phyloP scores from a whole-genome alignment of 2,888 invertebrate genomes.

The Acronicta psi region DNA sequence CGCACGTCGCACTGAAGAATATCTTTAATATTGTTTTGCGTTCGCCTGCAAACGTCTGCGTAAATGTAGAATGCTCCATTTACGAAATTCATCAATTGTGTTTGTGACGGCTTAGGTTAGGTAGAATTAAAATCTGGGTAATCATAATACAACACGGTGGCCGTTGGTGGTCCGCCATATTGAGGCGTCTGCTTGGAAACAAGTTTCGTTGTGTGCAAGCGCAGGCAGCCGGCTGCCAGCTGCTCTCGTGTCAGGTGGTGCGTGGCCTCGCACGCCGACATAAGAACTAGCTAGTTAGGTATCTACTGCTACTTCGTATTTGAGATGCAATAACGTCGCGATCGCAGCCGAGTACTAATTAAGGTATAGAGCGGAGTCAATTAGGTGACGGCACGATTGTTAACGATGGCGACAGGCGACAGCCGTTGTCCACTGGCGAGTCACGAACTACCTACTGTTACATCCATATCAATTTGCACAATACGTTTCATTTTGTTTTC shows the following conservation, averaged over 20 bases:
- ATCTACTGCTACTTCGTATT: slow-evolving; percentile 38
- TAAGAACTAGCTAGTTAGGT: slow-evolving; percentile 62
- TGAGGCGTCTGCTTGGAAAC: slow-evolving; percentile 83
- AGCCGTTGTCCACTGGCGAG: slow-evolving; percentile 48
- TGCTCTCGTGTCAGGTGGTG: slow-evolving; percentile 85
- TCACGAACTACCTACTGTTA: slow-evolving; percentile 52
- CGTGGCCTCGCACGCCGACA: slow-evolving; percentile 77
- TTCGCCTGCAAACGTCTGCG: slow-evolving; percentile 57
- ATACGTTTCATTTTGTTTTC: slow-evolving; percentile 18
- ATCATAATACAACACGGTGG: slow-evolving; percentile 56
- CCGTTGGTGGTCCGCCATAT: slow-evolving; percentile 77
- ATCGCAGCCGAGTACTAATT: slow-evolving; percentile 64
- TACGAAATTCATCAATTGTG: slow-evolving; percentile 33
- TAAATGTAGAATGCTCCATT: slow-evolving; percentile 47
- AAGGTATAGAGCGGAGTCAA: slow-evolving; percentile 68
- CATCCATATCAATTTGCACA: slow-evolving; percentile 37
- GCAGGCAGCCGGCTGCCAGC: slow-evolving; percentile 84
- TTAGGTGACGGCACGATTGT: slow-evolving; percentile 72
- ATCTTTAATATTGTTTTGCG: slow-evolving; percentile 59
- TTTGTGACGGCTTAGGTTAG: slow-evolving; percentile 26
- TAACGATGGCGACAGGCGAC: slow-evolving; percentile 63
- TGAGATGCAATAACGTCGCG: slow-evolving; percentile 52
- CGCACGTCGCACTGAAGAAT: slow-evolving; percentile 52
- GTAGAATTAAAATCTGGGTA: slow-evolving; percentile 55
- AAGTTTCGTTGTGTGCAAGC: slow-evolving; percentile 82